Percentiles rank a stretch among this genome's conserved stretches.
Conservation (phyloP, 2,797 vertebrate species). For the Nasua narica region DNA sequence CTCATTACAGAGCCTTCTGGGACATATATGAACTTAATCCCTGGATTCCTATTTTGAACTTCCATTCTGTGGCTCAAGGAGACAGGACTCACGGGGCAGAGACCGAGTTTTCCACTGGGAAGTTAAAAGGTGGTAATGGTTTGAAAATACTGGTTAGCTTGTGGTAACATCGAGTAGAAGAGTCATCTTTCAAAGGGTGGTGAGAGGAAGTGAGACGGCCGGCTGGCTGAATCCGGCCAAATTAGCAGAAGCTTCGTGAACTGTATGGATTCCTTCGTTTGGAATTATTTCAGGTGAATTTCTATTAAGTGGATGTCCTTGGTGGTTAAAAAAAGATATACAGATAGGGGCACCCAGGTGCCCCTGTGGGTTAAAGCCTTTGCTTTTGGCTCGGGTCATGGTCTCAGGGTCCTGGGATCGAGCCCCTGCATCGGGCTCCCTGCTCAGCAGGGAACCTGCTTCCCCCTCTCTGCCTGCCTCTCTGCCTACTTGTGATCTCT, state of each 20-base stretch:
- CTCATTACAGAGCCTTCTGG: neutral
- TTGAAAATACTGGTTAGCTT: neutral
- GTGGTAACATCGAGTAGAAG: too few species aligned
- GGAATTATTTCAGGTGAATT: neutral
- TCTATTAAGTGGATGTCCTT: neutral
- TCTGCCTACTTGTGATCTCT: too few species aligned
- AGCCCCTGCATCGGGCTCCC: too few species aligned
- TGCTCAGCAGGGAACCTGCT: too few species aligned
- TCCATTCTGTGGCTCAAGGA: neutral
- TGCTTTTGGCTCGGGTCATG: too few species aligned
- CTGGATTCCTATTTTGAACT: neutral
- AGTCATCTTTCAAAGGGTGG: neutral
- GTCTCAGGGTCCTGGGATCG: too few species aligned
- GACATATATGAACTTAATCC: neutral
- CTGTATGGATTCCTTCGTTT: neutral
- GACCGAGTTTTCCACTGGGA: neutral
- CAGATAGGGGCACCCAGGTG: too few species aligned
- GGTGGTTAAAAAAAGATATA: neutral
- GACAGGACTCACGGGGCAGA: neutral
- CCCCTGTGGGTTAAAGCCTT: too few species aligned
- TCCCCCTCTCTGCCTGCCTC: too few species aligned
- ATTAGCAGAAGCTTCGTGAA: neutral
- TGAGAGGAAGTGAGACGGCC: neutral
- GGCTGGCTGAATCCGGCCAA: accelerated
- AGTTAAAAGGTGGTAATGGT: neutral